Evolutionary conservation across 2,113 vertebrate genomes (phyloP).

Genomic region (Eulacestoma nigropectus): DNA sequence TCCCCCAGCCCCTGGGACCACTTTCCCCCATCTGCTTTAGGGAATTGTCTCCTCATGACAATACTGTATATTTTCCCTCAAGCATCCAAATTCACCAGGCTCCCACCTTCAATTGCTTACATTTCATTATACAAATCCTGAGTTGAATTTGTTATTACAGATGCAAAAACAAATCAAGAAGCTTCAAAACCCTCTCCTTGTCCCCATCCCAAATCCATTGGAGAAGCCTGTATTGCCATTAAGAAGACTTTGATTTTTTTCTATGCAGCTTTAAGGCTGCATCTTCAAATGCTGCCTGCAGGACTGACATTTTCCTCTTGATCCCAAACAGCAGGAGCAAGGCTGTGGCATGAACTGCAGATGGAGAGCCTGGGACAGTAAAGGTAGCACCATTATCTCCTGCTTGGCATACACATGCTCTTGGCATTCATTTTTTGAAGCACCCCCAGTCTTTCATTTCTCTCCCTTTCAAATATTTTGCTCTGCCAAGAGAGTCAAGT

Average conservation of each 20-base stretch:
- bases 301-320: background rate
- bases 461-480: background rate
- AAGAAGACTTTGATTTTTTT: background rate
- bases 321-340: background rate
- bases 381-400: background rate
- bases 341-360: background rate
- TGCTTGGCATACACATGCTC: background rate
- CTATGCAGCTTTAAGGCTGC: background rate
- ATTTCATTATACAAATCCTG: background rate
- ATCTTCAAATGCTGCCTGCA: background rate
- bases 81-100: background rate
- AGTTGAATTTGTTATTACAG: background rate
- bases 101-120: background rate
- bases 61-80: background rate
- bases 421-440: background rate
- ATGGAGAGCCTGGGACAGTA: background rate
- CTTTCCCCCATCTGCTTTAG: background rate
- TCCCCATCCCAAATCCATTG: background rate
- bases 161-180: background rate
- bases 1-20: background rate
- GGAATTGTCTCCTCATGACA: background rate
- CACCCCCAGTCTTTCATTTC: background rate
- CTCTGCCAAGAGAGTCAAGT: slow-evolving; percentile 19
- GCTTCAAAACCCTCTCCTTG: background rate
- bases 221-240: background rate